Base-by-base conservation (phyloP, 2,113 vertebrate genomes). In the Corythoichthys haematopterus region DNA sequence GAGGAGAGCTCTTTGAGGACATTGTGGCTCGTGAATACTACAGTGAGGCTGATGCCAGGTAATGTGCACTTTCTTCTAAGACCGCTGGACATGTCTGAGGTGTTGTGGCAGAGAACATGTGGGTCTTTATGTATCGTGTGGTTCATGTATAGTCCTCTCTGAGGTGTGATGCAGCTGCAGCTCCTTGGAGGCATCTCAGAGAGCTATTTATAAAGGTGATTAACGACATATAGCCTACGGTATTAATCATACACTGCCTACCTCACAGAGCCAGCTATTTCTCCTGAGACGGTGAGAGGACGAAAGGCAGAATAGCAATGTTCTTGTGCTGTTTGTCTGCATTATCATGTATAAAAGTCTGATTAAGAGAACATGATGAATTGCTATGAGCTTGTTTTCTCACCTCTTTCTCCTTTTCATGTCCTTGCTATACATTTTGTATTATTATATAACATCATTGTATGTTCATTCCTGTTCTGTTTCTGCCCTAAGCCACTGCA, bases 1-100 rank as follows among this genome's bases (percentile, higher is more conserved):
- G 95, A 73, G 95, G 95, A 74, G 95, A 97, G 92, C 84, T 97
- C 71, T 97, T 97, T 86, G 95, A 97, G 90, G 95, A 97, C 75
- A 97, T 97, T 72, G 95, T 97, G 81, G 95, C 95, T 78, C 93
- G 95, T 83, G 95, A 97, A 80, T 96, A 96, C 88, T 96, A 96
- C 76, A 97, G 95, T 72, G 95, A 97, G 86, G 95, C 95, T 79
- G 95, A 97, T 85, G 95, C 95, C 89, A 97, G 95, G 95, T 96
- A 87, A 50, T 14, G 69, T 66, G 55, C 75, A 60, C 55, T 59
- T 6, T 68, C 48, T 72, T 72, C 65, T 78, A 52, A 63, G 67
- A 73, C 66, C 71, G 12, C 69, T 47, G 62, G 82, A 68, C 62
- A 75, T 78, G 68, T 80, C 62, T 79, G 68, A 69, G 50, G 69